Evolutionary conservation across 2,888 invertebrate species (phyloP).

Genomic region (Orthosia gracilis): DNA sequence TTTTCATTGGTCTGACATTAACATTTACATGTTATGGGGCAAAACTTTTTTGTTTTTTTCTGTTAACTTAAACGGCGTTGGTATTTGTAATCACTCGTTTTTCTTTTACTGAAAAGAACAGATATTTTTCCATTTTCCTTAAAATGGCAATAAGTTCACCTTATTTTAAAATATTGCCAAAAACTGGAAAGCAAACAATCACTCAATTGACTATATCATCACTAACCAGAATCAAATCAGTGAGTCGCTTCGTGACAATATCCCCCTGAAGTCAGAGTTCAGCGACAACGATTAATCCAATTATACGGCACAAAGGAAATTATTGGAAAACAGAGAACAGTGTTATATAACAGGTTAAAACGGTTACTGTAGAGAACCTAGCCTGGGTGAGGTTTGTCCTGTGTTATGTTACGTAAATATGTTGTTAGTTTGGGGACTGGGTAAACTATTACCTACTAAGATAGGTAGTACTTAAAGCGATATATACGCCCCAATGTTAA

Average conservation of each 20-base stretch:
- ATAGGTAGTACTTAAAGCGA: no score
- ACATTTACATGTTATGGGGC: no score
- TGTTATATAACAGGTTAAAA: conserved; percentile 24
- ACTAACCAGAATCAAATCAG: conserved; percentile 45
- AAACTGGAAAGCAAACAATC: conserved; percentile 11
- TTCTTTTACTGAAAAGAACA: no score
- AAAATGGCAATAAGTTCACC: background rate
- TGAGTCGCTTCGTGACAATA: conserved; percentile 53
- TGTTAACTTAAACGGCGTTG: no score
- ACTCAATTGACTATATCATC: conserved; percentile 24
- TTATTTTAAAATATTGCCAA: background rate
- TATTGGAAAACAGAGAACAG: conserved; percentile 62
- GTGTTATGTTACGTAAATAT: background rate
- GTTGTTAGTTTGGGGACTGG: conserved; percentile 13
- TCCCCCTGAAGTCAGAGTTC: conserved; percentile 60
- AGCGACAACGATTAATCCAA: conserved; percentile 75
- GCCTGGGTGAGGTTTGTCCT: background rate
- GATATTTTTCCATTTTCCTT: background rate
- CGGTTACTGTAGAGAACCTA: background rate
- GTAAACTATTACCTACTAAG: background rate
- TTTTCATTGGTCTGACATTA: no score
- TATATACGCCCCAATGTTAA: no score
- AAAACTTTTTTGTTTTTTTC: background rate
- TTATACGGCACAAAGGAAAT: conserved; percentile 73
- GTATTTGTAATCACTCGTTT: no score